These are phyloP conservation scores for Helicoverpa assulta DNA, from an alignment of 2,888 invertebrate species.

Conservation along the genomic window DNA sequence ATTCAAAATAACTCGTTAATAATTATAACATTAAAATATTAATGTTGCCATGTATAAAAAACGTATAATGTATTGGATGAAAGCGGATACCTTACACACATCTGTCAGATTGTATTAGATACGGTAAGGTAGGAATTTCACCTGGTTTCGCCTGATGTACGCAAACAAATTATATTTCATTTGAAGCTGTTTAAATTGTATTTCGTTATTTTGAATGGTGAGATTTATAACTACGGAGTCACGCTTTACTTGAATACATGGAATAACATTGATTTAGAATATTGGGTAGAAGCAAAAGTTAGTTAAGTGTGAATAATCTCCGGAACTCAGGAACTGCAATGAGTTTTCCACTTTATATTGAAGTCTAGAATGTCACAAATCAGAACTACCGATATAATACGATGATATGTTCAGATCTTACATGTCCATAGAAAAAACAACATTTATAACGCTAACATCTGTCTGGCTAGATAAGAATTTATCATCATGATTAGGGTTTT, in stretches of 20 bases:
- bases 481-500: too few relatives aligned
- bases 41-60: constrained; percentile 58
- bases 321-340: not conserved
- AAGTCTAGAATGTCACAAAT: too few relatives aligned
- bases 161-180: constrained; percentile 40
- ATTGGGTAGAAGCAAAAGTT: not conserved
- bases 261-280: not conserved
- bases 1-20: constrained; percentile 52
- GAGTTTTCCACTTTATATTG: too few relatives aligned
- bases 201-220: not conserved
- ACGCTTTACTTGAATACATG: too few relatives aligned
- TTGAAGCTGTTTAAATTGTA: not conserved
- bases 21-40: constrained; percentile 66
- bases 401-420: too few relatives aligned
- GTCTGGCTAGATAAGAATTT: too few relatives aligned
- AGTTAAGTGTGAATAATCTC: not conserved
- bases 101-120: constrained; percentile 40
- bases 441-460: too few relatives aligned
- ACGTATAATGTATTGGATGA: constrained; percentile 56
- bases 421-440: too few relatives aligned
- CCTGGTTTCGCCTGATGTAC: constrained; percentile 34
- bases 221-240: not conserved
- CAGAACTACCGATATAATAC: too few relatives aligned
- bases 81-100: constrained; percentile 51
- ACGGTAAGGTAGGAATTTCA: constrained; percentile 41